Conservation (phyloP, 2,888 invertebrate species). For the Hydriomena furcata region DNA sequence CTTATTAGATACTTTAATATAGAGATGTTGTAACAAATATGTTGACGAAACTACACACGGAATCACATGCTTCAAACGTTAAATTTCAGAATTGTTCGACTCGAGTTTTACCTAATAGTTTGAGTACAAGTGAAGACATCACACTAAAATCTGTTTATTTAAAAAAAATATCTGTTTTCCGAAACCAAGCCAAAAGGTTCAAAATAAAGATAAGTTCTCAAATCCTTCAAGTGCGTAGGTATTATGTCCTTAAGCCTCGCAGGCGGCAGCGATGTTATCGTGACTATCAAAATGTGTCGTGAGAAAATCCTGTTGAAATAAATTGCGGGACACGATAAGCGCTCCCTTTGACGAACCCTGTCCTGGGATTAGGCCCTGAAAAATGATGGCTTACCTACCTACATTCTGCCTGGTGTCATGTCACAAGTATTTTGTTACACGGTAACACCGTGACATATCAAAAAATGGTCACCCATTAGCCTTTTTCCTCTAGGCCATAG, state of each 20-base stretch:
- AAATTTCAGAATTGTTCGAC: too few relatives aligned
- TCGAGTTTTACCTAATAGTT: too few relatives aligned
- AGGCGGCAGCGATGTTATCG: conserved; percentile 59
- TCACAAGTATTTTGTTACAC: conserved; percentile 55
- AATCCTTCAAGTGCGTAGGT: conserved; percentile 9
- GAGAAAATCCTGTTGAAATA: conserved; percentile 73
- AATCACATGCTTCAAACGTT: too few relatives aligned
- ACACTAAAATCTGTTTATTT: too few relatives aligned
- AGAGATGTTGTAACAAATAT: too few relatives aligned
- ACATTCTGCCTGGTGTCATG: conserved; percentile 45
- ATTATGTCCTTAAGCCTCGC: conserved; percentile 24
- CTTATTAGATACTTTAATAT: too few relatives aligned
- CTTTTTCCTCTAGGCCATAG: conserved; percentile 20
- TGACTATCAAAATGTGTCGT: conserved; percentile 50
- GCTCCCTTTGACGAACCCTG: conserved; percentile 79
- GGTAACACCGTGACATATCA: conserved; percentile 25
- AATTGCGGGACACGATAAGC: conserved; percentile 78
- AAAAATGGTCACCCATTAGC: conserved; percentile 26
- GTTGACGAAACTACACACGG: too few relatives aligned
- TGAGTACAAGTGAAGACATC: too few relatives aligned
- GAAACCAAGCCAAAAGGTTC: not conserved
- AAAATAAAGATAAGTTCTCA: conserved; percentile 2
- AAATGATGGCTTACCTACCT: conserved; percentile 73
- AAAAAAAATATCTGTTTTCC: too few relatives aligned
- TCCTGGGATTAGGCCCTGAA: conserved; percentile 79